Percentiles rank a stretch among this genome's conserved stretches.
Evolutionary conservation across 2,113 vertebrate species (phyloP).

Genomic region (Athene cunicularia): DNA sequence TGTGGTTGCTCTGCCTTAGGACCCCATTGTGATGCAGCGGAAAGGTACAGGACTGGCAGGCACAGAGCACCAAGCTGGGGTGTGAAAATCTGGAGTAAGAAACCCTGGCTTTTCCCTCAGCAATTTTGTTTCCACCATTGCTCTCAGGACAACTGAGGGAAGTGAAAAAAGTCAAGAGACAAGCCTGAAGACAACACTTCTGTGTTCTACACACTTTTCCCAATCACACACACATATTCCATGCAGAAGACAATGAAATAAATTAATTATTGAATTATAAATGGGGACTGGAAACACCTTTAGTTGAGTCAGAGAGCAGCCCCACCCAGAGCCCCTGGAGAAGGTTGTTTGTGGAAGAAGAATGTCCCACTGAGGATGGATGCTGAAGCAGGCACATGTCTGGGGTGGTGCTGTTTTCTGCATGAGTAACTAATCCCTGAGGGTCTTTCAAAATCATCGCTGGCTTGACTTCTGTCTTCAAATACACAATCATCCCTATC

Average conservation of each 20-base stretch:
- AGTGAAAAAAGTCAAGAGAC: background rate
- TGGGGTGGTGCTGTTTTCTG: background rate
- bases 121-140: background rate
- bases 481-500: background rate
- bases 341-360: background rate
- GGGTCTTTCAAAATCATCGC: background rate
- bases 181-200: background rate
- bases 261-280: background rate
- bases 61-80: background rate
- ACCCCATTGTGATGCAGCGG: background rate
- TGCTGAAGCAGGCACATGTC: rapidly evolving
- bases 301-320: background rate
- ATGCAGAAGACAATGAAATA: background rate
- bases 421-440: background rate
- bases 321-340: background rate
- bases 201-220: background rate
- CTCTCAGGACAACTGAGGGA: background rate
- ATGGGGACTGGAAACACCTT: background rate
- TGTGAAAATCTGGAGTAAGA: background rate
- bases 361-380: background rate
- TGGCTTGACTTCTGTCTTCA: background rate
- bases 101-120: background rate
- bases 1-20: background rate
- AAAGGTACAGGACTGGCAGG: background rate
- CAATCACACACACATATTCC: background rate